phyloP scores from a whole-genome alignment of 2,888 invertebrate genomes.

The Eupithecia abbreviata region DNA sequence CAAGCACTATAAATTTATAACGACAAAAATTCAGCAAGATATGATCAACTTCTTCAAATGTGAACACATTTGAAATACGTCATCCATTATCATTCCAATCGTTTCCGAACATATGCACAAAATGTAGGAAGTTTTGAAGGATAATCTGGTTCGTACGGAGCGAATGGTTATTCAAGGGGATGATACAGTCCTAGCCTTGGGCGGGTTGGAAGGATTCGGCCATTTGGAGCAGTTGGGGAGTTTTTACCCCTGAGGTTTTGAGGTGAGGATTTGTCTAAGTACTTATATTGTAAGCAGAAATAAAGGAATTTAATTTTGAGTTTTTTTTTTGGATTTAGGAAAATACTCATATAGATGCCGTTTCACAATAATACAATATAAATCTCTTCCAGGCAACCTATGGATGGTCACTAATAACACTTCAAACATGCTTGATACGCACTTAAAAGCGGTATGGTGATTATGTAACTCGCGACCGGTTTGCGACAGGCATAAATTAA shows the following conservation, averaged over 20 bases:
- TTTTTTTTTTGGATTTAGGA: too few species aligned
- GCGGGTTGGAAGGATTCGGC: background rate
- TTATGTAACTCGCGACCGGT: too few species aligned
- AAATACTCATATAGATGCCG: too few species aligned
- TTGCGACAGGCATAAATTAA: too few species aligned
- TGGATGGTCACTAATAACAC: too few species aligned
- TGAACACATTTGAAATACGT: background rate
- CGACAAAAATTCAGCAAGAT: slow-evolving; percentile 18
- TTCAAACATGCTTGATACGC: too few species aligned
- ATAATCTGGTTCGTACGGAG: slow-evolving; percentile 2
- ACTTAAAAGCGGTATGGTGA: too few species aligned
- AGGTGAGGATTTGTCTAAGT: too few species aligned
- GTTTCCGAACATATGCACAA: background rate
- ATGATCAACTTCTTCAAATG: background rate
- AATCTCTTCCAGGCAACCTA: too few species aligned
- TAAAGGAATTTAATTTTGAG: too few species aligned
- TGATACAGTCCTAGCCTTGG: background rate
- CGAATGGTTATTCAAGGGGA: background rate
- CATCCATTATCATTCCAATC: background rate
- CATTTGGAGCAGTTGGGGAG: background rate
- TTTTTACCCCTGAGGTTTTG: background rate
- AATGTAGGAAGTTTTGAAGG: slow-evolving; percentile 4
- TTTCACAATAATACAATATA: too few species aligned
- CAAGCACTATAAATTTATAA: background rate
- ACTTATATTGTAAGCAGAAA: too few species aligned